Evolutionary conservation across 2,888 invertebrate species (phyloP).

Genomic region (Xanthorhoe spadicearia): DNA sequence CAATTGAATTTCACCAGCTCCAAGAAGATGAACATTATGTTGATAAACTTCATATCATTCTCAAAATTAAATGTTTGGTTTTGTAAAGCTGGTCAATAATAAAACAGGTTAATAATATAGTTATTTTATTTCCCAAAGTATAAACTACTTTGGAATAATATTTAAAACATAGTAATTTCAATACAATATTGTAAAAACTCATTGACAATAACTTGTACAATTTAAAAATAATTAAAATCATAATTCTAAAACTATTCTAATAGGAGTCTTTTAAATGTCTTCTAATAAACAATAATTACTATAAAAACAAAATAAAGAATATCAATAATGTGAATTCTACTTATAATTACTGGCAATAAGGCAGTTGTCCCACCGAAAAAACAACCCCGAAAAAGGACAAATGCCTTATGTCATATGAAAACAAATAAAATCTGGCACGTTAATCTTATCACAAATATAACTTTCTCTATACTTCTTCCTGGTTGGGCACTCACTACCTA

Average conservation of each 20-base stretch:
- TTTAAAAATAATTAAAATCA: neutral
- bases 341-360: neutral
- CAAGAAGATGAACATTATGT: slow-evolving; percentile 17
- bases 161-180: neutral
- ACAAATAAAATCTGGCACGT: slow-evolving; percentile 21
- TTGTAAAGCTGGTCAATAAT: slow-evolving; percentile 31
- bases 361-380: too few relatives aligned
- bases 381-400: too few relatives aligned
- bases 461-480: neutral
- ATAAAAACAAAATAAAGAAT: neutral
- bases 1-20: slow-evolving; percentile 33
- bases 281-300: slow-evolving; percentile 4
- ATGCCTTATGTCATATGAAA: neutral
- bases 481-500: neutral
- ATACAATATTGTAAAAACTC: too few relatives aligned
- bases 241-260: slow-evolving; percentile 15
- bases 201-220: neutral
- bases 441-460: slow-evolving; percentile 24
- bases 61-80: slow-evolving; percentile 43
- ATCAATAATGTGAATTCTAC: neutral
- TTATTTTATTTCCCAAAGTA: slow-evolving; percentile 20
- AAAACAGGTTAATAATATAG: slow-evolving; percentile 28
- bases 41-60: slow-evolving; percentile 31
- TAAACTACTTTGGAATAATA: neutral
- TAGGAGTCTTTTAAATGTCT: slow-evolving; percentile 17